Percentiles rank a stretch among this genome's conserved stretches.
Evolutionary conservation across 2,888 invertebrate genomes (phyloP).

Genomic region (Drosophila meridiana): DNA sequence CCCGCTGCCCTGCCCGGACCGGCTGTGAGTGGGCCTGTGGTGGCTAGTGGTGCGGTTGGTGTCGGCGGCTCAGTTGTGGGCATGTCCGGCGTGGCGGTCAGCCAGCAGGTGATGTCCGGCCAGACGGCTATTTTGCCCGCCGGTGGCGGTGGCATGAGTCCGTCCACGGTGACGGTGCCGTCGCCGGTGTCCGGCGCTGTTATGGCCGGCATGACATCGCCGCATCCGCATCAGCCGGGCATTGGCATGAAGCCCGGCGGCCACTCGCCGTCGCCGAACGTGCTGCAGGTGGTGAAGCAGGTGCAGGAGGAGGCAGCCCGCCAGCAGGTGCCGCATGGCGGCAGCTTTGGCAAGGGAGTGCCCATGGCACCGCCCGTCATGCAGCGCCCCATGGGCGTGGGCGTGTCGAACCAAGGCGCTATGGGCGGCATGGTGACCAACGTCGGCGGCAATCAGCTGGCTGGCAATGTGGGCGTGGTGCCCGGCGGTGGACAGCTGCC

Average conservation of each 20-base stretch:
- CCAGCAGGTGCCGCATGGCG: conserved; percentile 92
- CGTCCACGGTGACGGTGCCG: conserved; percentile 86
- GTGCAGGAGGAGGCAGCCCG: conserved; percentile 96
- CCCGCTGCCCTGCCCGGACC: conserved; percentile 85
- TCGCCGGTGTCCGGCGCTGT: conserved; percentile 85
- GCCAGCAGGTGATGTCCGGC: conserved; percentile 78
- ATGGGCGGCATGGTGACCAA: conserved; percentile 68
- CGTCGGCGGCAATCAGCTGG: conserved; percentile 54
- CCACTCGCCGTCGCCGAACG: conserved; percentile 91
- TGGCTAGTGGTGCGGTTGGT: conserved; percentile 85
- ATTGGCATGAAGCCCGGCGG: conserved; percentile 89
- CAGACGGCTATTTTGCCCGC: conserved; percentile 81
- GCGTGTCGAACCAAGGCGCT: conserved; percentile 82
- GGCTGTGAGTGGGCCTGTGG: conserved; percentile 84
- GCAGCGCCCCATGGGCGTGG: conserved; percentile 84
- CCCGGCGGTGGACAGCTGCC: conserved; percentile 56
- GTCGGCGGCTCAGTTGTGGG: conserved; percentile 84
- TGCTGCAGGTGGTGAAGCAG: conserved; percentile 93
- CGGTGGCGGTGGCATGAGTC: conserved; percentile 86
- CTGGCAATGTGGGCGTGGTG: conserved; percentile 65
- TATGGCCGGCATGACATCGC: conserved; percentile 86
- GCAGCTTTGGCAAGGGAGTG: conserved; percentile 89
- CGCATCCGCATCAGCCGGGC: conserved; percentile 87
- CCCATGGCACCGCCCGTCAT: conserved; percentile 86
- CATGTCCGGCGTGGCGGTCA: conserved; percentile 85